phyloP scores from a whole-genome alignment of 2,888 invertebrate genomes.

The Mystacides longicornis region DNA sequence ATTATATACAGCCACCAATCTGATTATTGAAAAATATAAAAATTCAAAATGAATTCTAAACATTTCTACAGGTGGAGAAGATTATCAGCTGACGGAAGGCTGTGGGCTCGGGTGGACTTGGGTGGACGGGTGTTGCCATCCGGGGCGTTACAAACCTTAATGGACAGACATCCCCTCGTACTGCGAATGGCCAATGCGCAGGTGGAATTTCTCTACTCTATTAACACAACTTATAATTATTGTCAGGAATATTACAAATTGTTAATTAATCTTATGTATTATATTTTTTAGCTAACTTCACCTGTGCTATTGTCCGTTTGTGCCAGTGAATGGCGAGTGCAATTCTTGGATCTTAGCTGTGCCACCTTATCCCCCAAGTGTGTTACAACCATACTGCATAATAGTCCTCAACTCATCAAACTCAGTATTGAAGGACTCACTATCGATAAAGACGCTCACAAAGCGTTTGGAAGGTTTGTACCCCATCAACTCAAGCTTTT shows the following conservation, averaged over 20 bases:
- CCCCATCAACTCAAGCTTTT: neutral
- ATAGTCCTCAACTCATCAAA: slow-evolving; percentile 67
- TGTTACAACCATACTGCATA: slow-evolving; percentile 51
- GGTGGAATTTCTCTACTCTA: too few relatives aligned
- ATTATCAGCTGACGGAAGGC: slow-evolving; percentile 72
- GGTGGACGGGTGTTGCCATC: slow-evolving; percentile 59
- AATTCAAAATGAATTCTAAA: neutral
- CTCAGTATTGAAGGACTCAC: slow-evolving; percentile 76
- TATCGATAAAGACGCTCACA: slow-evolving; percentile 50
- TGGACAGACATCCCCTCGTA: slow-evolving; percentile 70
- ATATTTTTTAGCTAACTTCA: neutral
- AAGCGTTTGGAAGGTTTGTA: slow-evolving; percentile 8
- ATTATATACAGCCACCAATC: too few relatives aligned
- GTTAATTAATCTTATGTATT: neutral
- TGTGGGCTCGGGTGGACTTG: slow-evolving; percentile 81
- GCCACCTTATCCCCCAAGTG: slow-evolving; percentile 53
- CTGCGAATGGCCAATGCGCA: slow-evolving; percentile 73
- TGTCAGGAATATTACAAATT: neutral
- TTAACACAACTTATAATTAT: too few relatives aligned
- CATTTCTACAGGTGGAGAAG: slow-evolving; percentile 57
- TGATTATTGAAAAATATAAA: neutral
- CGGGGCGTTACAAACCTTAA: slow-evolving; percentile 64
- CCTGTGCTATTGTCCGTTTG: slow-evolving; percentile 9
- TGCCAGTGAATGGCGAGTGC: slow-evolving; percentile 49
- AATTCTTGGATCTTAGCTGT: slow-evolving; percentile 83